A percentile compares a stretch with the other conserved stretches of the same genome.
phyloP scores from a whole-genome alignment of 2,888 invertebrate species.

The Drosophila gaucha region DNA sequence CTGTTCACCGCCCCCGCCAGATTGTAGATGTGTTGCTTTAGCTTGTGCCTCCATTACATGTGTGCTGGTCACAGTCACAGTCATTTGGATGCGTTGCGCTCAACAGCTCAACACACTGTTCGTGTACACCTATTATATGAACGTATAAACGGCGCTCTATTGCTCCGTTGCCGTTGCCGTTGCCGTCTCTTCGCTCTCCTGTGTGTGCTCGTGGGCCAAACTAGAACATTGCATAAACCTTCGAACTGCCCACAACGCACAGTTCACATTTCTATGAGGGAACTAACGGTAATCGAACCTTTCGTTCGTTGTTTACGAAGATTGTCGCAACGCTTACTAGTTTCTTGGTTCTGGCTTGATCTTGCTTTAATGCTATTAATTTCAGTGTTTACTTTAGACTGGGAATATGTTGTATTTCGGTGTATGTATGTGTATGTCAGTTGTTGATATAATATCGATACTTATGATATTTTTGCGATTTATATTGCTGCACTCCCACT shows the following conservation, averaged over 20 bases:
- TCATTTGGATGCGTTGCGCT: constrained; percentile 76
- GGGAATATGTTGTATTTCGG: constrained; percentile 39
- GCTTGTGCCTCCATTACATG: constrained; percentile 83
- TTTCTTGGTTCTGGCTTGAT: constrained; percentile 14
- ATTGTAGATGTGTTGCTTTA: constrained; percentile 75
- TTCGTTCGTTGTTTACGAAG: constrained; percentile 17
- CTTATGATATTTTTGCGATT: constrained; percentile 24
- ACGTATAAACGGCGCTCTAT: constrained; percentile 40
- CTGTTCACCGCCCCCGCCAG: constrained; percentile 52
- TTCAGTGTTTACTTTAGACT: constrained; percentile 64
- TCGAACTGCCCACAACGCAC: constrained; percentile 50
- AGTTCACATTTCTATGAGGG: constrained; percentile 60
- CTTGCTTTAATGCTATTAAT: constrained; percentile 45
- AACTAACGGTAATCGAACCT: constrained; percentile 15
- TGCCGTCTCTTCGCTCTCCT: constrained; percentile 43
- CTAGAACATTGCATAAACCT: constrained; percentile 75
- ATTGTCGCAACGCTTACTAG: constrained; percentile 30
- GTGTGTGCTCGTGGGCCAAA: constrained; percentile 46
- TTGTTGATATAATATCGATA: constrained; percentile 60
- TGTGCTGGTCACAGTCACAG: constrained; percentile 78
- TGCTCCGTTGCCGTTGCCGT: constrained; percentile 22
- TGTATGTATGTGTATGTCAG: constrained; percentile 54
- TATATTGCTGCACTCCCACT: constrained; percentile 8
- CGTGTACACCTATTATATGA: constrained; percentile 43
- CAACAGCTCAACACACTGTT: constrained; percentile 42